These are phyloP conservation scores for Chelonoidis abingdonii DNA, from an alignment of 2,113 vertebrate species.

Conservation along the genomic window DNA sequence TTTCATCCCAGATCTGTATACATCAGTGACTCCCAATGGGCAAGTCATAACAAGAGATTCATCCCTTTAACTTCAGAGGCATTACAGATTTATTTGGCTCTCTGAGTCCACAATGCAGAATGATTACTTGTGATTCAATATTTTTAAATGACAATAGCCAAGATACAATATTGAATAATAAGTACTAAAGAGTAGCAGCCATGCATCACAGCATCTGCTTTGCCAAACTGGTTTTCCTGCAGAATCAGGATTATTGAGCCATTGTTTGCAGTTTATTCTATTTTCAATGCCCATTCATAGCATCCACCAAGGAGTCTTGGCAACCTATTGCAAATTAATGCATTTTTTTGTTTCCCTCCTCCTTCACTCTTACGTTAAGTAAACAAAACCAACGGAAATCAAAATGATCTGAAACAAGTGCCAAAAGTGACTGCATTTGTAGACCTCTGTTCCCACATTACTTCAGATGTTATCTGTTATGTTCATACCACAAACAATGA, in stretches of 20 bases:
- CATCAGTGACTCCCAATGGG: not conserved
- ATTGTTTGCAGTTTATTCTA: not conserved
- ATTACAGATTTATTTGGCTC: not conserved
- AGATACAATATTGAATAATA: not conserved
- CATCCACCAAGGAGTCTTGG: not conserved
- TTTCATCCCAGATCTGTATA: not conserved
- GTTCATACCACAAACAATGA: constrained; percentile 69
- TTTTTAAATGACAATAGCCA: not conserved
- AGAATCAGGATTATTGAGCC: not conserved
- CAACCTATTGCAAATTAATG: not conserved
- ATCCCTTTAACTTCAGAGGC: constrained; percentile 11
- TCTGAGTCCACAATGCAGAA: not conserved
- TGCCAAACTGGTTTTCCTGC: not conserved
- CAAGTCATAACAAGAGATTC: not conserved
- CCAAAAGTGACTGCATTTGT: constrained; percentile 56
- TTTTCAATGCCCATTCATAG: not conserved
- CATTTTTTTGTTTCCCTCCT: not conserved
- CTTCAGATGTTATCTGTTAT: constrained; percentile 75
- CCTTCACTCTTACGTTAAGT: constrained; percentile 3
- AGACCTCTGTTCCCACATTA: constrained; percentile 61
- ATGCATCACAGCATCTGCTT: not conserved
- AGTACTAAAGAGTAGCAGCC: not conserved
- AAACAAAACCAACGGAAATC: constrained; percentile 51
- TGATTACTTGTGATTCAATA: constrained; percentile 3
- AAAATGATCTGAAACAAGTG: constrained; percentile 57